phyloP scores from a whole-genome alignment of 2,888 invertebrate genomes.

The Meganola albula region DNA sequence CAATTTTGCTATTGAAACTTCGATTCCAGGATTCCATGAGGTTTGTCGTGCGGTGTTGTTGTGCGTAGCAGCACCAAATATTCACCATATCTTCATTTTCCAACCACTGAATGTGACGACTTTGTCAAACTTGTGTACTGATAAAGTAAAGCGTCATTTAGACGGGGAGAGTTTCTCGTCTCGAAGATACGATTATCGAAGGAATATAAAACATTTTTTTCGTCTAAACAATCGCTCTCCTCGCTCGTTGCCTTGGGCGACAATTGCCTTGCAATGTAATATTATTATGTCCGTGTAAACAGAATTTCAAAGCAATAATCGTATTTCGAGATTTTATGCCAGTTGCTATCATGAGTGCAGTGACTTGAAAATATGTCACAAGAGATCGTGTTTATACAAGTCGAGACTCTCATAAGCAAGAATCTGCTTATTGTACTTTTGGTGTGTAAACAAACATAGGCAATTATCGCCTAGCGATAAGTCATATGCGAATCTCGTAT shows the following conservation, averaged over 20 bases:
- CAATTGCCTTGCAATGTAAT: constrained; percentile 4
- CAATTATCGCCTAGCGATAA: neutral
- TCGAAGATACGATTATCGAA: constrained; percentile 2
- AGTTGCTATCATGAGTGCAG: constrained; percentile 1
- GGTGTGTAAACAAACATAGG: neutral
- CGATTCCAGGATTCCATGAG: constrained; percentile 14
- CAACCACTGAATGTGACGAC: constrained; percentile 16
- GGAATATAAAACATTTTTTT: neutral
- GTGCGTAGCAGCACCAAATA: constrained; percentile 14
- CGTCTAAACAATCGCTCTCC: constrained; percentile 1
- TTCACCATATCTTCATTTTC: constrained; percentile 10
- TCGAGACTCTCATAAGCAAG: neutral
- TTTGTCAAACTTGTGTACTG: too few relatives aligned
- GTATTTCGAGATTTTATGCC: constrained; percentile 1
- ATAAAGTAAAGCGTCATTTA: constrained; percentile 3
- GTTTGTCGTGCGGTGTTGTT: constrained; percentile 12
- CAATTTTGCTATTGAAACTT: constrained; percentile 5
- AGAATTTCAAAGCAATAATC: neutral
- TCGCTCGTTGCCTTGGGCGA: constrained; percentile 2
- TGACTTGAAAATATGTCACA: neutral
- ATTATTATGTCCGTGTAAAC: constrained; percentile 1
- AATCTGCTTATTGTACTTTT: constrained; percentile 1
- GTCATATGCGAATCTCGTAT: constrained; percentile 3
- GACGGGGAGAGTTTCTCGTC: constrained; percentile 1
- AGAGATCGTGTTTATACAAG: constrained; percentile 1